Percentiles rank a stretch among this genome's conserved stretches.
Evolutionary conservation across 2,888 invertebrate species (phyloP).

Genomic region (Lomographa bimaculata): DNA sequence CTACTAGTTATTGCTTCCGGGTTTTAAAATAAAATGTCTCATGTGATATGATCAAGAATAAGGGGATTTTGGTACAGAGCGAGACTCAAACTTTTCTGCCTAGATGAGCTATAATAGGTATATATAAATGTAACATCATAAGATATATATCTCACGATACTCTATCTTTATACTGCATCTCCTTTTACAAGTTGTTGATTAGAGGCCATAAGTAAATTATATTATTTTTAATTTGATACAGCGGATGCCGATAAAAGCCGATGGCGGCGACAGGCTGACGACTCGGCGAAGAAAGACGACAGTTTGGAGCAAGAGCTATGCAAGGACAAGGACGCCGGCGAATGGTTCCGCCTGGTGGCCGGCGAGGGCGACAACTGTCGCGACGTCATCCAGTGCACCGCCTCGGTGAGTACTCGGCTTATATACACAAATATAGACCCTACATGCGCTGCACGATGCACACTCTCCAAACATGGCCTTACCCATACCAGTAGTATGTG

Average conservation of each 20-base stretch:
- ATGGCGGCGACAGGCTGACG: slow-evolving; percentile 88
- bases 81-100: too few species aligned
- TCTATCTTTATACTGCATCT: too few species aligned
- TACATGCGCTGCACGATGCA: slow-evolving; percentile 27
- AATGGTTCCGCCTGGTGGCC: slow-evolving; percentile 96
- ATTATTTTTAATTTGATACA: slow-evolving; percentile 45
- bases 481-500: slow-evolving; percentile 18
- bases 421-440: slow-evolving; percentile 38
- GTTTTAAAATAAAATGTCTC: slow-evolving; percentile 3
- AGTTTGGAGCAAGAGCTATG: slow-evolving; percentile 95
- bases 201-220: slow-evolving; percentile 3
- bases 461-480: slow-evolving; percentile 27
- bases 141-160: too few species aligned
- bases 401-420: slow-evolving; percentile 87
- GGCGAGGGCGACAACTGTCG: slow-evolving; percentile 96
- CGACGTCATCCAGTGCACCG: slow-evolving; percentile 97
- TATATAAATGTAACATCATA: slow-evolving; percentile 1
- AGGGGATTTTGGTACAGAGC: too few species aligned
- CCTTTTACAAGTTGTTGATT: too few species aligned
- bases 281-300: slow-evolving; percentile 90
- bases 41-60: too few species aligned
- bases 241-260: slow-evolving; percentile 78
- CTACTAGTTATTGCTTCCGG: slow-evolving; percentile 15
- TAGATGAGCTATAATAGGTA: too few species aligned
- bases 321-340: slow-evolving; percentile 97